Percentiles rank a stretch among this genome's conserved stretches.
Conservation (phyloP, 2,888 invertebrate genomes). For the Pyrocoelia pectoralis region DNA sequence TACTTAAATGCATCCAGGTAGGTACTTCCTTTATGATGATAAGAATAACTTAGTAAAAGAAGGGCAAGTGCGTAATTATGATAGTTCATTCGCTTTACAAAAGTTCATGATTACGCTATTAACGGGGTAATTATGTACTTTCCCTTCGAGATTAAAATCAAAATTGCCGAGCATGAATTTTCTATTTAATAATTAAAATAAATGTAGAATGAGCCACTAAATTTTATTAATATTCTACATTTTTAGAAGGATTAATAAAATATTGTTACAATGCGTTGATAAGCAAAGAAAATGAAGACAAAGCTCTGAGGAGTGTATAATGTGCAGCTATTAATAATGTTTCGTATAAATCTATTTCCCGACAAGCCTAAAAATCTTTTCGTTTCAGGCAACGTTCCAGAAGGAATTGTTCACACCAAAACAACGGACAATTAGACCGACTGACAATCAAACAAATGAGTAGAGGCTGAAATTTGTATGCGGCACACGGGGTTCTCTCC, state of each 20-base stretch:
- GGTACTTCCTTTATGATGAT: no score
- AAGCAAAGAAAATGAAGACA: no score
- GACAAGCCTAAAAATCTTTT: slow-evolving; percentile 5
- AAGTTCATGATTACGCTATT: background rate
- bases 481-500: slow-evolving; percentile 24
- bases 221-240: no score
- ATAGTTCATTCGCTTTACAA: background rate
- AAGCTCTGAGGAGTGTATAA: background rate
- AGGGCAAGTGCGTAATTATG: background rate
- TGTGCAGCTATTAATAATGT: background rate
- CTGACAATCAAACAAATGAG: slow-evolving; percentile 35
- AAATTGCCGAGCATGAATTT: background rate
- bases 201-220: background rate
- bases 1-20: no score
- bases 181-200: background rate
- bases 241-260: background rate
- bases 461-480: slow-evolving; percentile 32
- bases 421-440: slow-evolving; percentile 29
- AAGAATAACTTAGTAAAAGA: no score
- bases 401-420: slow-evolving; percentile 21
- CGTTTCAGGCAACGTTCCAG: slow-evolving; percentile 23
- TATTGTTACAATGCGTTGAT: background rate
- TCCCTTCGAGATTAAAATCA: background rate
- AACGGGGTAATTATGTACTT: background rate
- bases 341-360: slow-evolving; percentile 23